phyloP scores from a whole-genome alignment of 2,888 invertebrate genomes.

The Pediacus dermestoides region DNA sequence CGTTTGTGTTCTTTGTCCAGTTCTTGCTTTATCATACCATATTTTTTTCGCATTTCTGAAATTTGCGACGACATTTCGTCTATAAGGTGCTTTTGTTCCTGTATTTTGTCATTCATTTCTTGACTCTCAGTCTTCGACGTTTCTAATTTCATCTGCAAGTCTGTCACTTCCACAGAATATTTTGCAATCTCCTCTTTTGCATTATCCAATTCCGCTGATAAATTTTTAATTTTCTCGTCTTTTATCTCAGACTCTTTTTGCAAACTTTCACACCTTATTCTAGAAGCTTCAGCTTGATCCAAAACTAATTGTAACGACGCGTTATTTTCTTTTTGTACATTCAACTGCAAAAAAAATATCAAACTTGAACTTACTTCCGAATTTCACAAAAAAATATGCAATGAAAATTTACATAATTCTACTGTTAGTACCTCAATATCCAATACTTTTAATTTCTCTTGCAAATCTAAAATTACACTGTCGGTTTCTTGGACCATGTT shows the following conservation, averaged over 20 bases:
- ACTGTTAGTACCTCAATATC: slow-evolving; percentile 32
- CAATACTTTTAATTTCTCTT: slow-evolving; percentile 30
- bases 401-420: too few relatives aligned
- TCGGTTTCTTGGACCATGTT: slow-evolving; percentile 18
- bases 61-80: slow-evolving; percentile 29
- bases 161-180: slow-evolving; percentile 26
- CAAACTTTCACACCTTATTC: slow-evolving; percentile 24
- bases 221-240: slow-evolving; percentile 29
- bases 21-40: slow-evolving; percentile 20
- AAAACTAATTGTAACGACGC: slow-evolving; percentile 32
- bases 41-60: slow-evolving; percentile 28
- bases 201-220: slow-evolving; percentile 25
- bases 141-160: slow-evolving; percentile 27
- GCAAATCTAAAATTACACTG: slow-evolving; percentile 23
- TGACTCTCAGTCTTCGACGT: slow-evolving; percentile 24
- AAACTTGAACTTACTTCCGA: slow-evolving; percentile 4
- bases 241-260: slow-evolving; percentile 28
- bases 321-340: slow-evolving; percentile 31
- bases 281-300: slow-evolving; percentile 28
- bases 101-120: slow-evolving; percentile 23
- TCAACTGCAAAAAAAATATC: slow-evolving; percentile 30
- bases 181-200: slow-evolving; percentile 20
- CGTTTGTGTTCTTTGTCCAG: slow-evolving; percentile 31
- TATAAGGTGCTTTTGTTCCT: slow-evolving; percentile 25
- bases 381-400: slow-evolving; percentile 11